Evolutionary conservation across 2,888 invertebrate species (phyloP), one percentile per base, ranked within the genome.

Genomic region (Cryptophagus acutangulus): DNA sequence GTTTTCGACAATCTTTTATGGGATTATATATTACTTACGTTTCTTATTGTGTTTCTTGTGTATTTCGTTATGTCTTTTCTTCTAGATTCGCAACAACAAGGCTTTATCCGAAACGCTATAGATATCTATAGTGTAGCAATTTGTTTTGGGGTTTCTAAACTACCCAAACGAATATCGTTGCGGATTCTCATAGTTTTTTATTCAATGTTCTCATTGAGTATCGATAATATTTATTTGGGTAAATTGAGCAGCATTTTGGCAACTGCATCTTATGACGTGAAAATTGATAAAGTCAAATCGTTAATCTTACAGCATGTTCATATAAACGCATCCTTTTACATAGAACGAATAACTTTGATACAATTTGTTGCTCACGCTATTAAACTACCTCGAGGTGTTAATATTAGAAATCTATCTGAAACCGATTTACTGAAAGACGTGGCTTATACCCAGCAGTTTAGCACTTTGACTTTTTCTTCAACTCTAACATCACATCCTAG

Each of bases 241-340:
- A 54, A 53, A 35, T 40, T 56, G 10, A 53, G 53, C 36, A 52
- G 53, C 15, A 43, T 52, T 13, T 51, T 54, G 16, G 46, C 48
- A 1, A 33, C 37, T 6, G 28, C 40, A 2, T 34, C 41, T 1
- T 46, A 42, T 26, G 49, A 50, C 14, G 9, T 26, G 9, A 39
- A 40, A 3, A 41, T 44, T 8, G 38, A 38, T 26, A 40, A 46
- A 30, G 2, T 30, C 14, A 12, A n/a, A 8, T 8, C 15, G 1
- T 16, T 42, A 13, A 18, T 18, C 9, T 2, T 1, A 9, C 17
- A 14, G 2, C 31, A 38, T 9, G 2, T 40, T 4, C 8, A 2
- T 12, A 31, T 37, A 4, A 6, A 9, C 2, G 8, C 26, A 8
- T 33, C 24, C 26, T 40, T 35, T 35, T 36, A 28, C 12, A 12